Evolutionary conservation across 2,888 invertebrate genomes (phyloP), one percentile per base, ranked within the genome.

Genomic region (Polyommatus icarus): DNA sequence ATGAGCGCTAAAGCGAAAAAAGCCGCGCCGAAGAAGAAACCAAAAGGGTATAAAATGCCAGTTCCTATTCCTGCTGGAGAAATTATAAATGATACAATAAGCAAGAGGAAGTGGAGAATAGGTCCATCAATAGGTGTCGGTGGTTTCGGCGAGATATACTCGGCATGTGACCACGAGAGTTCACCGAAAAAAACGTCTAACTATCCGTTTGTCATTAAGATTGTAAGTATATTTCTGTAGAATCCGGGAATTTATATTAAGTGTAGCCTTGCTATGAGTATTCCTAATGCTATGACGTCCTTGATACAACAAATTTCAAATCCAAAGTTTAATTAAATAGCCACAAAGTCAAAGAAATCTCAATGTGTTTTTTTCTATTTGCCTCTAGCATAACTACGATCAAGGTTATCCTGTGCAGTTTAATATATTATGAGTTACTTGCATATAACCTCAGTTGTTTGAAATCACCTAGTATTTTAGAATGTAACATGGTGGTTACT

Each of bases 71-170:
- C 97, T 6, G 87, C 90, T 76, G 98, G 98, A 8, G 97, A 97
- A 88, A 90, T 98, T 77, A 91, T 99, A 61, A 95, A 95, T 61
- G 98, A 99, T 90, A 87, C 86, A 61, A 88, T 96, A 54, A 89
- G 92, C 15, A 98, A 98, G 87, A 96, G 96, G 81, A 95, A 96
- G 87, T 99, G 99, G 99, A 95, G 95, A 81, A 95, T 99, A 79
- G 98, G 98, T 0, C 95, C 96, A 18, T 97, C 98, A 0, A 98
- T 99, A 79, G 99, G 99, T 0, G 95, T 96, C 78, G 99, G 99
- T 0, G 99, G 99, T 15, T 99, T 99, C 88, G 99, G 99, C 0
- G 97, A 98, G 88, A 98, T 99, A 84, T 99, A 99, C 89, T 95
- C 97, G 0, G 98, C 98, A 71, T 96, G 96, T 89, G 95, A 95